These are phyloP conservation scores for Gorsachius magnificus DNA, from an alignment of 2,797 vertebrate species.

Conservation along the genomic window DNA sequence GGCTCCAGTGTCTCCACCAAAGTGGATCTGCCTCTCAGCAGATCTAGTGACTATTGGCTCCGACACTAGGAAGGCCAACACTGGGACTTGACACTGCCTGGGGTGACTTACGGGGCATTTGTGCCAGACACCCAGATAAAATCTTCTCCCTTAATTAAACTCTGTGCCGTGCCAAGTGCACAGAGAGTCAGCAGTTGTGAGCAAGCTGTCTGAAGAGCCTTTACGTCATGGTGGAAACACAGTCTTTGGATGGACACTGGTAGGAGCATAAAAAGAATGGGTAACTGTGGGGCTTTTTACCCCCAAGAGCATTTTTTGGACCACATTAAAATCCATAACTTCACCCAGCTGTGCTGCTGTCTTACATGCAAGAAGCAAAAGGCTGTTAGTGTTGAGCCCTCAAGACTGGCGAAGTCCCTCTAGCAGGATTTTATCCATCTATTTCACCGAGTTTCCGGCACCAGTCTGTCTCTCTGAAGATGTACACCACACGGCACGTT, in stretches of 20 bases:
- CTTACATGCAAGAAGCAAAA: not conserved
- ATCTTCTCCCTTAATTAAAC: not conserved
- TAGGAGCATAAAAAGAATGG: not conserved
- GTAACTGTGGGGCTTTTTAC: too few species aligned
- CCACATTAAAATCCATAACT: not conserved
- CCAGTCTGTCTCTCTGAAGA: conserved; percentile 59
- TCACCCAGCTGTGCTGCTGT: too few species aligned
- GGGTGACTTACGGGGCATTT: not conserved
- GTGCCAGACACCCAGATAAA: not conserved
- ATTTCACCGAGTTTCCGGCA: conserved; percentile 79
- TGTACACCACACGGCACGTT: conserved; percentile 12
- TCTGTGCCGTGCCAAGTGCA: too few species aligned
- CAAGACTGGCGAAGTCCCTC: conserved; percentile 16
- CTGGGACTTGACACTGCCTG: not conserved
- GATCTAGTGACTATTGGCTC: not conserved
- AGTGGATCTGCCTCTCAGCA: not conserved
- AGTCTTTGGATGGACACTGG: not conserved
- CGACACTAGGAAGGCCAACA: accelerated
- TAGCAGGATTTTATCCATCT: conserved; percentile 61
- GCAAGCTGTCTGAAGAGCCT: not conserved
- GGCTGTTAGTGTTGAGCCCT: conserved; percentile 74
- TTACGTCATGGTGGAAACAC: not conserved
- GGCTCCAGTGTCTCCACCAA: not conserved
- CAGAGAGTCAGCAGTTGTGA: not conserved
- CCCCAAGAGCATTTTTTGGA: not conserved